A percentile compares a stretch with the other conserved stretches of the same genome.
Evolutionary conservation across 2,888 invertebrate species (phyloP).

Genomic region (Himalopsyche japonica): DNA sequence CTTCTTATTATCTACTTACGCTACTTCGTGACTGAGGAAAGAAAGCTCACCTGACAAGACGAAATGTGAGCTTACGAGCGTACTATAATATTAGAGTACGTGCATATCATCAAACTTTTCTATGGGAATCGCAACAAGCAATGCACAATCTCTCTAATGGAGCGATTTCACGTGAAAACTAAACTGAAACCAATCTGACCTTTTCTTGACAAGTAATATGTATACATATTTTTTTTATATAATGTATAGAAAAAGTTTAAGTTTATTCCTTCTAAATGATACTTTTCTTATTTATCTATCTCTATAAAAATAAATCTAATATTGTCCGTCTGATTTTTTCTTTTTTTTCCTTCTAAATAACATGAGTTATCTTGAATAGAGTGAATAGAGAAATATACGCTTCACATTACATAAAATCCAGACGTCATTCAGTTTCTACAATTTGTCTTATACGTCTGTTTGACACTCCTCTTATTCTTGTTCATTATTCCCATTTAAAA

Average conservation of each 20-base stretch:
- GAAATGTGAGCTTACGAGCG: neutral
- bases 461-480: neutral
- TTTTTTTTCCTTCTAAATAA: too few species aligned
- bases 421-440: neutral
- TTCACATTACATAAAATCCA: neutral
- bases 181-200: too few species aligned
- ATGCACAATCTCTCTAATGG: neutral
- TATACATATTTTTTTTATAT: too few species aligned
- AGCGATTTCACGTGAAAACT: neutral
- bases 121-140: neutral
- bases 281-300: too few species aligned
- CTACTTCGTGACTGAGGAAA: conserved; percentile 14
- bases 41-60: neutral
- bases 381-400: neutral
- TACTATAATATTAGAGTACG: neutral
- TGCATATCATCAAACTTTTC: neutral
- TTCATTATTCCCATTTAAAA: neutral
- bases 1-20: conserved; percentile 21
- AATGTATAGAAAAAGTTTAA: too few species aligned
- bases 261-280: too few species aligned
- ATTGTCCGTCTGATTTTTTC: too few species aligned
- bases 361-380: neutral
- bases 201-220: too few species aligned
- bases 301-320: too few species aligned
- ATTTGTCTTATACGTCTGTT: neutral